Conservation (phyloP, 2,888 invertebrate species). For the Aleiodes leptofemur region DNA sequence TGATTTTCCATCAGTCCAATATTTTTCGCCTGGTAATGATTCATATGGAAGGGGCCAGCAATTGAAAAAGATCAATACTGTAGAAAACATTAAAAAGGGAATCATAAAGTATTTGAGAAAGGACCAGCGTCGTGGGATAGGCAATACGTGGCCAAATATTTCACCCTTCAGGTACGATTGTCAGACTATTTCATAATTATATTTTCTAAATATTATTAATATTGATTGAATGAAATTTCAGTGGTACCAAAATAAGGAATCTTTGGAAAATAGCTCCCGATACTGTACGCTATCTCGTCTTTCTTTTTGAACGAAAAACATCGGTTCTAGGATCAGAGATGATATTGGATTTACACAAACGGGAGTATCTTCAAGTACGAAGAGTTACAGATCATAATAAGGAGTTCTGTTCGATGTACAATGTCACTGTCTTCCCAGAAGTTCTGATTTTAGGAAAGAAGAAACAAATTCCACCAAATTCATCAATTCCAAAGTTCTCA, state of each 20-base stretch:
- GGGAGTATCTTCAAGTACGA: slow-evolving; percentile 78
- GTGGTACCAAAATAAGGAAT: slow-evolving; percentile 74
- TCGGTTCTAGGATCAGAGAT: slow-evolving; percentile 82
- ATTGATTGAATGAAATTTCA: slow-evolving; percentile 53
- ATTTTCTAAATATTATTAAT: too few relatives aligned
- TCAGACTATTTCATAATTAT: too few relatives aligned
- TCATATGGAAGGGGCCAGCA: slow-evolving; percentile 79
- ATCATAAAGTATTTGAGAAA: slow-evolving; percentile 79
- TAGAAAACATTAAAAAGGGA: slow-evolving; percentile 78
- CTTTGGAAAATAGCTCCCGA: slow-evolving; percentile 77
- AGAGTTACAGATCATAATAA: slow-evolving; percentile 77
- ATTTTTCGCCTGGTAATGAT: slow-evolving; percentile 82
- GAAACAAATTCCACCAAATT: slow-evolving; percentile 72
- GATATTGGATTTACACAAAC: slow-evolving; percentile 80
- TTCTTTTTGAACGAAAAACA: slow-evolving; percentile 82
- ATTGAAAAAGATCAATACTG: slow-evolving; percentile 77
- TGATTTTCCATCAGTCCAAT: slow-evolving; percentile 89
- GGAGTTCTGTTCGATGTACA: slow-evolving; percentile 77
- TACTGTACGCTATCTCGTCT: slow-evolving; percentile 78
- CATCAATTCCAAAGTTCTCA: slow-evolving; percentile 59
- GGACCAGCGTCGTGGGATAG: slow-evolving; percentile 80
- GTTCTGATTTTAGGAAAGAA: slow-evolving; percentile 76
- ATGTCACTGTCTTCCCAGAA: slow-evolving; percentile 77
- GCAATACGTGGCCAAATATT: slow-evolving; percentile 81
- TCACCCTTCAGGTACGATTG: slow-evolving; percentile 76